phyloP scores from a whole-genome alignment of 2,113 vertebrate species.

The Psittacula cyanocephala region DNA sequence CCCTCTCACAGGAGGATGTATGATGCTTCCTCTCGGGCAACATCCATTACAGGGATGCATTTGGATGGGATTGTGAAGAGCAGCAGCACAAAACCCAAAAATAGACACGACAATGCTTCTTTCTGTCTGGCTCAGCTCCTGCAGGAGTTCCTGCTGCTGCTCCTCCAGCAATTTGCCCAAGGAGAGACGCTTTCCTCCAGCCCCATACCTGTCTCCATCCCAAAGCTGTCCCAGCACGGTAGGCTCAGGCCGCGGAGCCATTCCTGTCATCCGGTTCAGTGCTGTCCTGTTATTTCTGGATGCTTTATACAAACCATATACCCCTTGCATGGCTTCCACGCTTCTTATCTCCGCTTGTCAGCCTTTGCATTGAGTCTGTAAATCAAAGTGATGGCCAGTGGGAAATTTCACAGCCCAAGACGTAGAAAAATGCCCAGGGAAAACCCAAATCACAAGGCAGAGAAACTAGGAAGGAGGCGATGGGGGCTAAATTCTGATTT shows the following conservation, averaged over 20 bases:
- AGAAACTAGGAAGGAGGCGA: neutral
- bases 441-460: neutral
- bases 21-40: neutral
- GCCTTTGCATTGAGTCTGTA: neutral
- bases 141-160: neutral
- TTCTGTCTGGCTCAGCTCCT: neutral
- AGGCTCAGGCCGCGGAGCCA: neutral
- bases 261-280: neutral
- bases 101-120: neutral
- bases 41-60: conserved; percentile 37
- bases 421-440: neutral
- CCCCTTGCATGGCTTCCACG: accelerated
- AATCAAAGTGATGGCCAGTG: neutral
- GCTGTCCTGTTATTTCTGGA: neutral
- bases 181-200: neutral
- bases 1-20: neutral
- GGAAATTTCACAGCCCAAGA: neutral
- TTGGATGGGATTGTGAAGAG: neutral
- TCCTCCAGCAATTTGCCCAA: neutral
- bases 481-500: neutral
- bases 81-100: conserved; percentile 22
- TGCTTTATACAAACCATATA: neutral
- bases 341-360: neutral
- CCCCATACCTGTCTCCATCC: neutral
- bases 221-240: accelerated